These are phyloP conservation scores for Tapirus terrestris DNA, from an alignment of 2,113 vertebrate species.

Conservation along the genomic window DNA sequence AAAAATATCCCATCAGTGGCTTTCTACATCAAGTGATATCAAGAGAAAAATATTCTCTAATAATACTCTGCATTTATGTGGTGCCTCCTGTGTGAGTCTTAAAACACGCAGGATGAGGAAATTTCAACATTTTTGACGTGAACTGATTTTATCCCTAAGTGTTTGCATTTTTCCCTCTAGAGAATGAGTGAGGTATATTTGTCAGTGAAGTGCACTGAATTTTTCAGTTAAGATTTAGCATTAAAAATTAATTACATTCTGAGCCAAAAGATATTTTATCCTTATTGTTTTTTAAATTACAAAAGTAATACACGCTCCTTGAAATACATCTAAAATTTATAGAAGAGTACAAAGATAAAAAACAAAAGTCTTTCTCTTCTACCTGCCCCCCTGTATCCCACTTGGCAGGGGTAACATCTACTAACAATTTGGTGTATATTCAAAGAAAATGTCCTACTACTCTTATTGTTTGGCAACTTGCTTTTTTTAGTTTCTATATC, in stretches of 20 bases:
- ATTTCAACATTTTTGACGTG: background rate
- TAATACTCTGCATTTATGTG: background rate
- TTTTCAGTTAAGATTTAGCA: background rate
- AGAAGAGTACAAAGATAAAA: background rate
- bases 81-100: background rate
- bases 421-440: background rate
- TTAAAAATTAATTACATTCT: conserved; percentile 39
- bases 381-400: background rate
- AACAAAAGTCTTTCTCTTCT: background rate
- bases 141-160: conserved; percentile 31
- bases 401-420: background rate
- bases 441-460: background rate
- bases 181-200: conserved; percentile 1
- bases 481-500: background rate
- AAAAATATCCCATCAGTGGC: background rate
- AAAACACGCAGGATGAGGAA: background rate
- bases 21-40: conserved; percentile 28
- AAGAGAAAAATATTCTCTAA: background rate
- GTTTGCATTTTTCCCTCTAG: background rate
- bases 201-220: background rate
- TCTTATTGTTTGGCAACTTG: background rate
- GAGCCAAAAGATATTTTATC: conserved; percentile 28
- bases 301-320: background rate
- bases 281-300: conserved; percentile 25
- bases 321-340: background rate